Evolutionary conservation across 2,797 vertebrate species (phyloP).

Genomic region (Microctenopoma stevenorrisi): DNA sequence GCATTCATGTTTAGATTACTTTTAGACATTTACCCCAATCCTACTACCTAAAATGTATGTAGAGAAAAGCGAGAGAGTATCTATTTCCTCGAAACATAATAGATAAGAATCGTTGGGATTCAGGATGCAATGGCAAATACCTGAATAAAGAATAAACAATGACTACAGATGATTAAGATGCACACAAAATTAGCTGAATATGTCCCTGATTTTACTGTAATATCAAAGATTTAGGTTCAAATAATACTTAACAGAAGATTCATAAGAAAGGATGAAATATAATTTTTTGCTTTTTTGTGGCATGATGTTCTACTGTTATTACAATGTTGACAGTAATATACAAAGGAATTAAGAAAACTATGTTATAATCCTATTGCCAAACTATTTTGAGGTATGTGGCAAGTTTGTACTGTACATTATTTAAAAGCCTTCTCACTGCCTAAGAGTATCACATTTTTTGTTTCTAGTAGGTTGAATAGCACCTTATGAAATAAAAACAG

Average conservation of each 20-base stretch:
- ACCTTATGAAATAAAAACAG: constrained; percentile 93
- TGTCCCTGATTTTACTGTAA: constrained; percentile 97
- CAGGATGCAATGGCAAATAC: constrained; percentile 84
- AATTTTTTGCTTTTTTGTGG: constrained; percentile 74
- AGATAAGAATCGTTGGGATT: constrained; percentile 86
- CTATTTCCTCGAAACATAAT: constrained; percentile 72
- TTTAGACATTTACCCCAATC: constrained; percentile 80
- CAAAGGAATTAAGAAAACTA: constrained; percentile 81
- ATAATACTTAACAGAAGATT: constrained; percentile 91
- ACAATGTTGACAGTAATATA: constrained; percentile 84
- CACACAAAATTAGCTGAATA: constrained; percentile 89
- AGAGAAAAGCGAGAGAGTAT: constrained; percentile 74
- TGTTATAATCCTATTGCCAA: constrained; percentile 94
- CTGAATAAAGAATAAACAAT: constrained; percentile 84
- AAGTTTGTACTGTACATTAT: constrained; percentile 93
- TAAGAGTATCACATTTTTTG: constrained; percentile 93
- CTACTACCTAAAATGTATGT: constrained; percentile 82
- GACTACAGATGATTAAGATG: constrained; percentile 86
- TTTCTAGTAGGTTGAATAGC: constrained; percentile 95
- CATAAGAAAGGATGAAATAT: constrained; percentile 87
- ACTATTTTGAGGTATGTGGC: constrained; percentile 99
- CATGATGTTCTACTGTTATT: constrained; percentile 70
- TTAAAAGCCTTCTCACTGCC: constrained; percentile 87
- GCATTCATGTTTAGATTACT: constrained; percentile 88
- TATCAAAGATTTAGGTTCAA: constrained; percentile 90